Evolutionary conservation across 2,113 vertebrate genomes (phyloP), one percentile per base, ranked within the genome.

Genomic region (Syrmaticus mikado): DNA sequence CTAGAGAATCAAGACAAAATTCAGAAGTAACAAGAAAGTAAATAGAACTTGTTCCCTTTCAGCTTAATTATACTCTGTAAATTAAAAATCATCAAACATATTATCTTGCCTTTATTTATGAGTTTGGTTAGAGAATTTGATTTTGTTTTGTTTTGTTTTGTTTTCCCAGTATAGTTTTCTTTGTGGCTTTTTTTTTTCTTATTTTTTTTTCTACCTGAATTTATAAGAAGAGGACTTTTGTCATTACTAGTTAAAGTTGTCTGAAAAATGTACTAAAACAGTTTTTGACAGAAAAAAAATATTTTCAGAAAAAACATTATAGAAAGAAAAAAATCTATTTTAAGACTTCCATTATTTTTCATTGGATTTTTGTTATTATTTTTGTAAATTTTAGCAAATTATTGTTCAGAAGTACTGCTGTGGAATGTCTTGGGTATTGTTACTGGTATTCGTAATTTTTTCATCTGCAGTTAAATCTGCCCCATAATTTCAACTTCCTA

Each of bases 151-250:
- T 38, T 3, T 32, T 36, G 30, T 85, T 52, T 65, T 8, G 2
- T 70, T 87, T 65, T 70, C 28, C 3, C 5, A 34, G 5, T 52
- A 7, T 46, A 6, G 16, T 50, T 50, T 70, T 70, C n/a, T 27
- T 70, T 36, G 13, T 20, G 45, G 1, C 2, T 7, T 9, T 36
- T 64, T 61, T 15, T 41, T 41, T 52, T 0, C 1, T 9, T 1
- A 5, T 22, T 36, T 30, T 40, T 8, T 8, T 60, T 13, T 8
- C 27, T 34, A 1, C 24, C 24, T 55, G 11, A 48, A n/a, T 71
- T 68, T 70, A 2, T 68, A 53, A 76, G 25, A 38, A 45, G 13
- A 15, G 11, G 52, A 16, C 3, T 34, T 57, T 5, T 66, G 6
- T 60, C 21, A n/a, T 53, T 25, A 11, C 3, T 40, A 17, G 22